Evolutionary conservation across 2,113 vertebrate species (phyloP), one percentile per base, ranked within the genome.

Genomic region (Taxidea taxus): DNA sequence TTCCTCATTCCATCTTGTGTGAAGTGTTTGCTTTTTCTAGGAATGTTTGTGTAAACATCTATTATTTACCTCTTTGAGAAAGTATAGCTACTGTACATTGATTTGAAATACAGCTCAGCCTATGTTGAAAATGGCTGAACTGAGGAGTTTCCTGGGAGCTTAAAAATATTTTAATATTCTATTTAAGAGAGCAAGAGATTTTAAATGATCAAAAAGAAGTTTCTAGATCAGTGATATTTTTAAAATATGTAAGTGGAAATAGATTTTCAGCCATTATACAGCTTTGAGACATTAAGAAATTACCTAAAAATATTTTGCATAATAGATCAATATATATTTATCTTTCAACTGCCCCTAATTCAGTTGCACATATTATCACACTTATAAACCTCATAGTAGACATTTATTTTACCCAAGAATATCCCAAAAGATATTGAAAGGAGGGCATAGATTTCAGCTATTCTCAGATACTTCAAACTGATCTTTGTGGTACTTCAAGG

Each of bases 401-500:
- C 94, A 95, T 84, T 51, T 93, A 60, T 85, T 90, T 97, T 82
- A 90, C 51, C 62, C 56, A 96, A 87, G 81, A 84, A 85, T 96
- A 94, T 94, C 64, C 81, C 82, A 72, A 86, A 97, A 94, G 39
- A 56, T 92, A 91, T 12, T 83, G 64, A 93, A 94, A 84, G 82
- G 82, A 84, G 25, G n/a, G 20, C 39, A 95, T 66, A 82, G 56
- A 96, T 93, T 98, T 88, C 60, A 97, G 74, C 68, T 83, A 16
- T 97, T 94, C 60, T 95, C 44, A 70, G 77, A 74, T 74, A 77
- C 66, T 97, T 98, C 77, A 96, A 94, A 93, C 93, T 97, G 87
- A 84, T 97, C 95, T 96, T 96, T 95, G 93, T 85, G 94, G 75
- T 77, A 87, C 44, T 95, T 93, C 83, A 96, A 95, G 93, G 83